These are phyloP conservation scores for Reticulitermes speratus DNA, from an alignment of 1,140 invertebrate genomes.

Conservation along the genomic window DNA sequence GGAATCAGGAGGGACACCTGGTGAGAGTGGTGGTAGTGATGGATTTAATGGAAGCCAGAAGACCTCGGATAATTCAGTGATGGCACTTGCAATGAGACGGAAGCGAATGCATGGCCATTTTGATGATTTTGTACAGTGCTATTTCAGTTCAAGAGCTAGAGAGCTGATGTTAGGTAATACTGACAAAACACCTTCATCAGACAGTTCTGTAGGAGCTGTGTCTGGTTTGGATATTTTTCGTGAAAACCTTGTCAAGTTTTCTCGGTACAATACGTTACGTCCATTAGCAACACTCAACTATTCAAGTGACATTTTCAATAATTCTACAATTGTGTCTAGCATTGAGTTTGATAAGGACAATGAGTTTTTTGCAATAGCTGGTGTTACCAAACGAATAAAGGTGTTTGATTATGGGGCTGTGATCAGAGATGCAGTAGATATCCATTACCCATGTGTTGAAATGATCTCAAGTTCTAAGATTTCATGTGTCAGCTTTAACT, in stretches of 20 bases:
- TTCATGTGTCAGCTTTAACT: constrained; percentile 93
- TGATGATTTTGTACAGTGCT: constrained; percentile 87
- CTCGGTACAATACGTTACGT: constrained; percentile 74
- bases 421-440: constrained; percentile 78
- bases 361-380: constrained; percentile 95
- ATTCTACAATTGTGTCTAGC: constrained; percentile 92
- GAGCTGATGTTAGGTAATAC: constrained; percentile 62
- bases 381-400: constrained; percentile 94
- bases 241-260: constrained; percentile 87
- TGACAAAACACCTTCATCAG: constrained; percentile 41
- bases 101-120: constrained; percentile 83
- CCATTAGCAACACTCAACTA: constrained; percentile 88
- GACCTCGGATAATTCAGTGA: constrained; percentile 40
- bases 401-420: constrained; percentile 89
- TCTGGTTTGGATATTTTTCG: constrained; percentile 76
- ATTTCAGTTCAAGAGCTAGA: constrained; percentile 74
- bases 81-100: constrained; percentile 64
- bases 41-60: constrained; percentile 52
- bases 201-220: constrained; percentile 43
- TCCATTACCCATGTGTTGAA: constrained; percentile 90
- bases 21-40: constrained; percentile 39
- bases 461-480: constrained; percentile 95
- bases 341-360: constrained; percentile 98
- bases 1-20: background rate
- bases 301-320: constrained; percentile 83